Evolutionary conservation across 2,888 invertebrate species (phyloP), one percentile per base, ranked within the genome.

Genomic region (Cataglyphis altisquamis): DNA sequence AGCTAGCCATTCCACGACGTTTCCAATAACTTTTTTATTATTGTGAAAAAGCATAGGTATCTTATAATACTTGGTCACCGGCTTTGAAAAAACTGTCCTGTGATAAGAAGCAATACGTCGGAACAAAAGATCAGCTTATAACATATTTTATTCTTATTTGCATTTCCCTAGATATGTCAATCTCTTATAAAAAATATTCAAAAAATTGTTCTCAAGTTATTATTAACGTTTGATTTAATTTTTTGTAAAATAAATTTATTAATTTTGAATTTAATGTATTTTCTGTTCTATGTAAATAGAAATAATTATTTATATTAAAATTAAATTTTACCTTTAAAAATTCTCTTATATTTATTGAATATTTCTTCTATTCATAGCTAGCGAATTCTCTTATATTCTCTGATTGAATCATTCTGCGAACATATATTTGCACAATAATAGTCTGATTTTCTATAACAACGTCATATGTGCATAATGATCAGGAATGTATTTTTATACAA

Each of bases 21-120:
- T 52, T 74, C 10, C 32, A 45, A 32, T n/a, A 36, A 18, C 63
- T 21, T 18, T 52, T 67, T 66, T 66, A 39, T 75, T 55, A 41
- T 67, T 39, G 29, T 9, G 15, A 48, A 25, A 52, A 52, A 45
- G 32, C 1, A 21, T 32, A 15, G 39, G 0, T 39, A 55, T 68
- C 39, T 39, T n/a, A 32, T 10, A 48, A 41, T 6, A n/a, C 3
- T 3, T 36, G 15, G 0, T 41, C 18, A 29, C 15, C 41, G 21
- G n/a, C 25, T 60, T 48, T 18, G 64, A 18, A 21, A n/a, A 45
- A 18, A 75, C 10, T 1, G 10, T 64, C 21, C 29, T 48, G 18
- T 48, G 29, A 45, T 29, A 45, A 63, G 21, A n/a, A 39, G n/a
- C 52, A 36, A 12, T 18, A 18, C 3, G 12, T 32, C n/a, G 63